Evolutionary conservation across 2,888 invertebrate genomes (phyloP).

Genomic region (Smittia aterrima): DNA sequence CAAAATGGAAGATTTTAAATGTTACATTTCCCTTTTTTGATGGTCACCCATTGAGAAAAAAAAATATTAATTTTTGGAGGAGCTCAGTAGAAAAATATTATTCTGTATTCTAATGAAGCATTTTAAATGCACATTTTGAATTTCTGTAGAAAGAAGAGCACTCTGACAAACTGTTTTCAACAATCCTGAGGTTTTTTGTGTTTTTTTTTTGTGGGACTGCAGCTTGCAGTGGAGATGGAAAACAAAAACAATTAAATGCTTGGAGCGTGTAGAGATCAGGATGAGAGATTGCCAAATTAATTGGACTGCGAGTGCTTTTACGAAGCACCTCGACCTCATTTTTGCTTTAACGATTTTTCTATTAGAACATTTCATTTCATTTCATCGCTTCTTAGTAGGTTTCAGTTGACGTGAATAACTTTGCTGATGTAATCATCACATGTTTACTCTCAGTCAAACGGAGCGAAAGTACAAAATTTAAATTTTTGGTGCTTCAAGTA

Average conservation of each 20-base stretch:
- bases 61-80: background rate
- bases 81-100: background rate
- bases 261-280: background rate
- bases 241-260: background rate
- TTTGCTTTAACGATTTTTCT: no score
- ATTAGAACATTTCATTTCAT: no score
- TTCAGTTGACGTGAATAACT: no score
- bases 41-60: no score
- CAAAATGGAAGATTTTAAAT: no score
- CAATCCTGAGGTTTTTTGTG: background rate
- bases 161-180: background rate
- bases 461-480: background rate
- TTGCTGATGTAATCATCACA: constrained; percentile 21
- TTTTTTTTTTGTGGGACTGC: background rate
- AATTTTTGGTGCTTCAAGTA: background rate
- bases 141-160: background rate
- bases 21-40: no score
- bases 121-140: constrained; percentile 38
- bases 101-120: constrained; percentile 36
- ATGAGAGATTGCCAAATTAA: no score
- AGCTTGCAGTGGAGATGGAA: background rate
- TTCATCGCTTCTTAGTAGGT: no score
- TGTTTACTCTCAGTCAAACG: background rate
- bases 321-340: no score
- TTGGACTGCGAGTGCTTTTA: no score